Evolutionary conservation across 2,888 invertebrate genomes (phyloP), one percentile per base, ranked within the genome.

Genomic region (Teinopalpus imperialis): DNA sequence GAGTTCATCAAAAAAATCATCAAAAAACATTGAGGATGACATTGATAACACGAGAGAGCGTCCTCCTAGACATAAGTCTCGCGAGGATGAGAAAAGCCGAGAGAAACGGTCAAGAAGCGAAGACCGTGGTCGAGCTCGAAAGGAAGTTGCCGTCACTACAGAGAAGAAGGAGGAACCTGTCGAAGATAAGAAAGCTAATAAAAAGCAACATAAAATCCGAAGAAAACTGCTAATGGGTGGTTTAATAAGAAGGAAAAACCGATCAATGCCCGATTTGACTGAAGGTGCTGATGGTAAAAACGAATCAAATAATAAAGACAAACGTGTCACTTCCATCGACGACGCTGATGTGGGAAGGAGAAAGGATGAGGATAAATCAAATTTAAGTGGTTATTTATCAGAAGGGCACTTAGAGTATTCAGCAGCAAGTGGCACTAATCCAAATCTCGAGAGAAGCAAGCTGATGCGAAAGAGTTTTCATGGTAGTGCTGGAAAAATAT

Each of bases 261-360:
- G 97, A 54, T 96, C 96, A 43, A 95, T 97, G 95, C 97, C 97
- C 0, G 97, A 97, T 82, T 85, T 97, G 35, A 94, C 97, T 0
- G 97, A 97, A 72, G 94, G 94, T 0, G 94, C 93, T 35, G 90
- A 90, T 54, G 91, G 82, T 5, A 90, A 88, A 36, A 73, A 61
- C 29, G 79, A 87, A 35, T 64, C 81, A 5, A 63, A 71, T 52
- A 78, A 58, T 43, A 82, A 75, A 58, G 89, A 74, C 44, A 87
- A 76, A 66, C 89, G 75, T 9, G 81, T 74, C 32, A 82, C 82
- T 9, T 91, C 93, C 0, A 91, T 93, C n/a, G 95, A 95, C 68
- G 95, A 96, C 65, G 94, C 93, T 32, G 92, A 90, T 37, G 91
- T 95, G 0, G 94, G 94, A 1, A 69, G 93, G 13, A 91, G 92